Conservation (phyloP, 2,797 vertebrate genomes). For the Argentina silus region DNA sequence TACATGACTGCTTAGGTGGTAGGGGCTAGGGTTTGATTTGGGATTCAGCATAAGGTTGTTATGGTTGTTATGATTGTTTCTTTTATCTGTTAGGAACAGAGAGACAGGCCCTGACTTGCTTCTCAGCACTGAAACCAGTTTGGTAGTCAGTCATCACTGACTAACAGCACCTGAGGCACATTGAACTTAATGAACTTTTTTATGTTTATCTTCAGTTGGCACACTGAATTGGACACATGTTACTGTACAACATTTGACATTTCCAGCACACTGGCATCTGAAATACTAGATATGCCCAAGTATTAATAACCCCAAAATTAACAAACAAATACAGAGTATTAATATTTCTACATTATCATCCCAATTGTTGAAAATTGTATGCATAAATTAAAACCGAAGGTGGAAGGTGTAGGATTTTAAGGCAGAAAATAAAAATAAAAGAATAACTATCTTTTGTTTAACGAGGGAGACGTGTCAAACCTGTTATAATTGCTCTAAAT, state of each 20-base stretch:
- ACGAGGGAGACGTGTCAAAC: neutral
- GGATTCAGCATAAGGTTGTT: no score
- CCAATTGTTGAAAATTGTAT: neutral
- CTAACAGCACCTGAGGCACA: neutral
- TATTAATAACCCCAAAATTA: neutral
- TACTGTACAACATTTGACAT: neutral
- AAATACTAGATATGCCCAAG: neutral
- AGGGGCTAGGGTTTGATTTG: no score
- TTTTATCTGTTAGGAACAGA: neutral
- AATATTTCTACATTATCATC: neutral
- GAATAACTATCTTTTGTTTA: neutral
- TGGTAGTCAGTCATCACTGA: neutral
- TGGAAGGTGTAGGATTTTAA: no score
- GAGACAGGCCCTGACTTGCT: conserved; percentile 8
- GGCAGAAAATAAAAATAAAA: no score
- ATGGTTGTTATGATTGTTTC: neutral
- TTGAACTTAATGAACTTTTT: neutral
- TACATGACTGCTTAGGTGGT: no score
- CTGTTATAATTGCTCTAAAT: neutral
- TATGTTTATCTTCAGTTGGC: neutral
- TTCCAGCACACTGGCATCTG: neutral
- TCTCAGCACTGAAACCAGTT: conserved; percentile 6
- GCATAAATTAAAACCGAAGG: no score
- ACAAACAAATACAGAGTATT: neutral
- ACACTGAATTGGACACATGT: neutral